Percentiles rank a stretch among this genome's conserved stretches.
Conservation (phyloP, 2,888 invertebrate species). For the Ellobium chinense region DNA sequence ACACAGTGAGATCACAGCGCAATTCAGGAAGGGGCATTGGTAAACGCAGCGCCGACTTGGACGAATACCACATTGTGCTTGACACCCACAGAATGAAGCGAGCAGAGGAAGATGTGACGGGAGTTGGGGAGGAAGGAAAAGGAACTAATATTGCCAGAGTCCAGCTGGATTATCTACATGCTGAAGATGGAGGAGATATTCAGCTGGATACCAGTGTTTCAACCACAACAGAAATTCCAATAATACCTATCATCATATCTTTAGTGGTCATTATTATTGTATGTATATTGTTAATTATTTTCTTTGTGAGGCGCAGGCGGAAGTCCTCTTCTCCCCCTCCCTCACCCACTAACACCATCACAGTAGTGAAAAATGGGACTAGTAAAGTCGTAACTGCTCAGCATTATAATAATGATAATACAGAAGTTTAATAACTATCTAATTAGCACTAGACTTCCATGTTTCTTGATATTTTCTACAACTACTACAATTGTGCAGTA, state of each 20-base stretch:
- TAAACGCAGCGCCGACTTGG: constrained; percentile 48
- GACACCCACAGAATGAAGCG: constrained; percentile 47
- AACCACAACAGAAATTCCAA: constrained; percentile 52
- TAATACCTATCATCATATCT: constrained; percentile 65
- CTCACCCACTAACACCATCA: constrained; percentile 68
- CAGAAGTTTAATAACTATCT: constrained; percentile 46
- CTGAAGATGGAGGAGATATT: constrained; percentile 50
- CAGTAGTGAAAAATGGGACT: constrained; percentile 59
- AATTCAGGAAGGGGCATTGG: constrained; percentile 51
- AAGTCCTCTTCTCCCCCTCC: constrained; percentile 67
- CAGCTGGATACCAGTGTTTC: constrained; percentile 55
- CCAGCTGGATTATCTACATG: constrained; percentile 54
- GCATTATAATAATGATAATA: constrained; percentile 50
- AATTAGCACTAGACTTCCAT: neutral
- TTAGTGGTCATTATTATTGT: constrained; percentile 61
- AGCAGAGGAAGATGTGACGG: constrained; percentile 55
- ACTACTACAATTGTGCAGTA: no score
- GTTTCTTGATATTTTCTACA: no score
- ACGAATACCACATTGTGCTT: constrained; percentile 5
- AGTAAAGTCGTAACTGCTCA: constrained; percentile 49
- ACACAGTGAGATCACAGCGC: constrained; percentile 62
- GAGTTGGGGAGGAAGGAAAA: constrained; percentile 58
- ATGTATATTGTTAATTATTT: constrained; percentile 58
- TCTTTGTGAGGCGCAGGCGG: constrained; percentile 59
- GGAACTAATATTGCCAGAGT: constrained; percentile 73